These are phyloP conservation scores for Dinocampus coccinellae DNA, from an alignment of 2,888 invertebrate species.

Conservation along the genomic window DNA sequence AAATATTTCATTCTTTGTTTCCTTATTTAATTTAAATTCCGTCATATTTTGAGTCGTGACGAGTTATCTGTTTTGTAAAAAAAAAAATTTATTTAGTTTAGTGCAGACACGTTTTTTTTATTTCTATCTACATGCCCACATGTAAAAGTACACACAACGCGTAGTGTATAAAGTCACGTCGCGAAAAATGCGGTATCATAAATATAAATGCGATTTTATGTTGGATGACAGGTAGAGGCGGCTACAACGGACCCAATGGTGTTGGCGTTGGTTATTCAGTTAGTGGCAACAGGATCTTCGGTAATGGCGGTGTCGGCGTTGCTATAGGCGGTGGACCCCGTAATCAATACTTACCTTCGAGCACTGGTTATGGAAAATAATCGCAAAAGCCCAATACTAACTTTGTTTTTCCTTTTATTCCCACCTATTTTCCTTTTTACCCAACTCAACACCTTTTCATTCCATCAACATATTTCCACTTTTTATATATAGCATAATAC, in stretches of 20 bases:
- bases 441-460: not conserved
- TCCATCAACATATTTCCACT: not conserved
- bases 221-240: slow-evolving; percentile 55
- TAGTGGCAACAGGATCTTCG: slow-evolving; percentile 40
- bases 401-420: not conserved
- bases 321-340: slow-evolving; percentile 41
- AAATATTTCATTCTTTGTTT: too few relatives aligned
- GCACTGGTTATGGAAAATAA: slow-evolving; percentile 63
- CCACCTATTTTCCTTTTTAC: too few relatives aligned
- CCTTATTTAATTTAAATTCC: too few relatives aligned
- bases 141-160: slow-evolving; percentile 32
- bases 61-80: too few relatives aligned
- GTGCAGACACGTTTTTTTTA: not conserved
- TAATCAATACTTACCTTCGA: slow-evolving; percentile 66
- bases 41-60: too few relatives aligned
- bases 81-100: too few relatives aligned
- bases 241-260: slow-evolving; percentile 37
- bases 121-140: not conserved
- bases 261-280: slow-evolving; percentile 21
- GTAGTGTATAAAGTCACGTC: slow-evolving; percentile 21
- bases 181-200: slow-evolving; percentile 44
- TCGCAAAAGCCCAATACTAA: slow-evolving; percentile 29
- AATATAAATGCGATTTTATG: slow-evolving; percentile 57
- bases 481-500: not conserved
- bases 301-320: slow-evolving; percentile 46